These are phyloP conservation scores for Dynastes maya DNA, from an alignment of 2,888 invertebrate species.

Conservation along the genomic window DNA sequence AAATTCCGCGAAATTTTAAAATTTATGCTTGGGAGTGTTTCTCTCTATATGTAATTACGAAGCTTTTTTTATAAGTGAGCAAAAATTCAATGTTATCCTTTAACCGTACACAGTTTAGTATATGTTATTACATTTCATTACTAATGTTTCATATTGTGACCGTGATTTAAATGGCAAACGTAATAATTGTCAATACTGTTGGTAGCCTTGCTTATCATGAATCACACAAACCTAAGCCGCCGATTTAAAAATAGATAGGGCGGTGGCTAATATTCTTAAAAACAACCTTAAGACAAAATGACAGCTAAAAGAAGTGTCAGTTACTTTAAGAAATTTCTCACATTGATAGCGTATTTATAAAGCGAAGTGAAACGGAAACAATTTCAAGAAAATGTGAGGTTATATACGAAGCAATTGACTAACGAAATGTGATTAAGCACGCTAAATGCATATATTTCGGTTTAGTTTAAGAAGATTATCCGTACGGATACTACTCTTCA, in stretches of 20 bases:
- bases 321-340: constrained; percentile 3
- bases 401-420: constrained; percentile 55
- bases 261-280: constrained; percentile 56
- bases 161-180: too few relatives aligned
- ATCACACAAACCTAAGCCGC: constrained; percentile 45
- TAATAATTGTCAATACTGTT: constrained; percentile 2
- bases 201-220: constrained; percentile 31
- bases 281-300: constrained; percentile 45
- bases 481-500: constrained; percentile 66
- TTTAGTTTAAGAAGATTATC: constrained; percentile 65
- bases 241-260: constrained; percentile 58
- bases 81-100: too few relatives aligned
- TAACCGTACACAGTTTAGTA: too few relatives aligned
- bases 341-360: constrained; percentile 15
- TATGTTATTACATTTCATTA: too few relatives aligned
- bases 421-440: constrained; percentile 53
- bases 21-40: too few relatives aligned
- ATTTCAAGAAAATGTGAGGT: constrained; percentile 56
- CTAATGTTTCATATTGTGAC: too few relatives aligned
- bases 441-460: constrained; percentile 63
- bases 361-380: constrained; percentile 1
- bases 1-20: too few relatives aligned
- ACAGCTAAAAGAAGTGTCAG: constrained; percentile 21
- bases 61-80: too few relatives aligned
- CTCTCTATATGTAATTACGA: too few relatives aligned